phyloP scores from a whole-genome alignment of 2,113 vertebrate species.

The Saguinus imperator region DNA sequence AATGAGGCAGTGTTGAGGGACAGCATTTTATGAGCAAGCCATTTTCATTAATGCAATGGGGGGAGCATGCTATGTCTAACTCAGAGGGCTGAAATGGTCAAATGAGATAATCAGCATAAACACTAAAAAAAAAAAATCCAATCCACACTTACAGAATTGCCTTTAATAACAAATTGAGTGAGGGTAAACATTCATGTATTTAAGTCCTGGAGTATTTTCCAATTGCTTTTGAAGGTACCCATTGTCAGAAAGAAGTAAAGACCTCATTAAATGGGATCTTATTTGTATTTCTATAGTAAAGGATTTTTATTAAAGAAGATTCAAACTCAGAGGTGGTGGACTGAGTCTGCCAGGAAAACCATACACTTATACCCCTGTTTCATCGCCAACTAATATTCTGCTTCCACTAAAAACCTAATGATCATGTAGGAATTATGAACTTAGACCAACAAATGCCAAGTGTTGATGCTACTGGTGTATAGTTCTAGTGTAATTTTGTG shows the following conservation, averaged over 20 bases:
- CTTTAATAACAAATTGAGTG: not conserved
- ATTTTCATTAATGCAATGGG: not conserved
- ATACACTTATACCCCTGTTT: not conserved
- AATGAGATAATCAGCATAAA: not conserved
- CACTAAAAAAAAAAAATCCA: not conserved
- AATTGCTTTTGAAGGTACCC: not conserved
- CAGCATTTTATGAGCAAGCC: not conserved
- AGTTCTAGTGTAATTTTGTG: not conserved
- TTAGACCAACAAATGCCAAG: not conserved
- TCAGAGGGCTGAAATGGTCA: not conserved
- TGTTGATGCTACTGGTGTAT: not conserved
- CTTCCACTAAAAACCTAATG: not conserved
- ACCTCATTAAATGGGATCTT: not conserved
- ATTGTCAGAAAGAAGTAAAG: not conserved
- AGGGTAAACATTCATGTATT: not conserved
- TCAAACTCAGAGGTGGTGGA: not conserved
- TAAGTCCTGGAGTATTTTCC: not conserved
- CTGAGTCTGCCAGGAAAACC: not conserved
- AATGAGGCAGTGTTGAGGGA: not conserved
- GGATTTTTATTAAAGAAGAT: not conserved
- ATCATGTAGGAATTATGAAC: not conserved
- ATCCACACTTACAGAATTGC: not conserved
- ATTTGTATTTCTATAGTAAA: not conserved
- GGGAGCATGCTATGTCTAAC: not conserved
- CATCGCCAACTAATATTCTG: not conserved